These are phyloP conservation scores for Pionites leucogaster DNA, from an alignment of 2,113 vertebrate genomes.

Conservation along the genomic window DNA sequence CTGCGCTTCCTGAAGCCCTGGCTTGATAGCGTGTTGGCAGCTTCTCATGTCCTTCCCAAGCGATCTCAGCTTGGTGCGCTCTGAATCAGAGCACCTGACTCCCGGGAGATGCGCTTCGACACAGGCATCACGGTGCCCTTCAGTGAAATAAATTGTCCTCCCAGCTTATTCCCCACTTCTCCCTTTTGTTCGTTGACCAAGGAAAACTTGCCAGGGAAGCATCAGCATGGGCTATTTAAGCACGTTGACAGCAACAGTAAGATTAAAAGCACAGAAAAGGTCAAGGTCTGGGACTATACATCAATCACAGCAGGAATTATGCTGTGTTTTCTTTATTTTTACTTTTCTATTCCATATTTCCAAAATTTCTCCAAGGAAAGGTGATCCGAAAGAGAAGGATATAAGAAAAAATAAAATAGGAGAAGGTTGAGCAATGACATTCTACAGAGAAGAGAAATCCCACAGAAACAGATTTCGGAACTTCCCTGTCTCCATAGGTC, in stretches of 20 bases:
- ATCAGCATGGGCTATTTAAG: background rate
- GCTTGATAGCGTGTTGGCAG: accelerated
- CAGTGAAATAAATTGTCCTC: accelerated
- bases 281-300: background rate
- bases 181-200: accelerated
- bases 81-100: background rate
- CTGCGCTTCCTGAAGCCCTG: accelerated
- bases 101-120: background rate
- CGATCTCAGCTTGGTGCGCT: accelerated
- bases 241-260: background rate
- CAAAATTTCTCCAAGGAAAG: background rate
- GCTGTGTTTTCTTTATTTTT: background rate
- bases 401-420: background rate
- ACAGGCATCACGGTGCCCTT: background rate
- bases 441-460: background rate
- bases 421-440: accelerated
- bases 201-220: background rate
- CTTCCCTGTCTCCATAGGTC: accelerated
- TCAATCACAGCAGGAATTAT: background rate
- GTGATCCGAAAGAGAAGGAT: background rate
- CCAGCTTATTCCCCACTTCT: background rate
- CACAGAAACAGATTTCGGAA: background rate
- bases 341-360: background rate
- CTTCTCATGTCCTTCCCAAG: background rate
- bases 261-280: background rate